A percentile compares a stretch with the other conserved stretches of the same genome.
phyloP scores from a whole-genome alignment of 1,140 invertebrate genomes.

The Ephestia elutella region DNA sequence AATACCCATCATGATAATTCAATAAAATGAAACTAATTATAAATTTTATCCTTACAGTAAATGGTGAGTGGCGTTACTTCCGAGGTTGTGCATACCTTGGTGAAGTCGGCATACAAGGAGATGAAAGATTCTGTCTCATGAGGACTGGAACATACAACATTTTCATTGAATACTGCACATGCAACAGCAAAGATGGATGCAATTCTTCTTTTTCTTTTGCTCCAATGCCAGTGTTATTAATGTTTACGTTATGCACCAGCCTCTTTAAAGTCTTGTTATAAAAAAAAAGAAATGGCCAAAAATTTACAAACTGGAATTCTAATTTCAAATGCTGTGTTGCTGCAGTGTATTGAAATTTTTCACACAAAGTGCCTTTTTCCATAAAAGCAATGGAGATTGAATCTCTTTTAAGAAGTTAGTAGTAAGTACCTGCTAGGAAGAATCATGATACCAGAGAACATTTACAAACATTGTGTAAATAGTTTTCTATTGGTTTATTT shows the following conservation, averaged over 20 bases:
- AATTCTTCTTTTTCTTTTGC: constrained; percentile 74
- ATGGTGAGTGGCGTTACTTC: constrained; percentile 93
- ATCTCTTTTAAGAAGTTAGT: too few relatives aligned
- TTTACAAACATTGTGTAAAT: too few relatives aligned
- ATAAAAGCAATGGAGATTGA: too few relatives aligned
- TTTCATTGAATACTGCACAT: constrained; percentile 95
- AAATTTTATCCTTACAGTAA: constrained; percentile 76
- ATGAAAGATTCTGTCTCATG: constrained; percentile 93
- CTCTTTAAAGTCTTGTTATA: constrained; percentile 14
- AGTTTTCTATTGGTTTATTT: too few relatives aligned
- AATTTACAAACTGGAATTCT: neutral
- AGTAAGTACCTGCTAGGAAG: too few relatives aligned
- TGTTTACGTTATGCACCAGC: constrained; percentile 14
- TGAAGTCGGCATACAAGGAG: constrained; percentile 90
- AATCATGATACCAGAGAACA: too few relatives aligned
- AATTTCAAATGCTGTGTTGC: too few relatives aligned
- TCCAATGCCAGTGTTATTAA: constrained; percentile 34
- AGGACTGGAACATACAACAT: constrained; percentile 94
- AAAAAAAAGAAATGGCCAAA: neutral
- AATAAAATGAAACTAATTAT: neutral
- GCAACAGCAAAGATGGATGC: constrained; percentile 93
- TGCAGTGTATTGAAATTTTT: too few relatives aligned
- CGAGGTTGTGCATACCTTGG: constrained; percentile 92
- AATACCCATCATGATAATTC: too few relatives aligned
- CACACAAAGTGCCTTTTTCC: too few relatives aligned